These are phyloP conservation scores for Lasioglossum oenotherae DNA, from an alignment of 2,888 invertebrate genomes.

Conservation along the genomic window DNA sequence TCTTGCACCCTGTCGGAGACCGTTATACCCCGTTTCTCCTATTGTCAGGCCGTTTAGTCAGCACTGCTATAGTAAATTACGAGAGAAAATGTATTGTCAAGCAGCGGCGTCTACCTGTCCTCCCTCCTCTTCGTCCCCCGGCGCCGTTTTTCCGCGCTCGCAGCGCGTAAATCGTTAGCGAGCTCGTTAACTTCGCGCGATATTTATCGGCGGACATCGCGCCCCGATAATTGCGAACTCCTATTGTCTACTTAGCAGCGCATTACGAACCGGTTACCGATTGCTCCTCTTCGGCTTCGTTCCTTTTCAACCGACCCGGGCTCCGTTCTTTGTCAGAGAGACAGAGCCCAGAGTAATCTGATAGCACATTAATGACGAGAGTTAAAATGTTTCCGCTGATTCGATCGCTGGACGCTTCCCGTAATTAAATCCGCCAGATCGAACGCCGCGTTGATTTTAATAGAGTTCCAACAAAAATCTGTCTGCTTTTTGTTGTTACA, in stretches of 20 bases:
- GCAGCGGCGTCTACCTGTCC: conserved; percentile 17
- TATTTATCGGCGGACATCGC: conserved; percentile 50
- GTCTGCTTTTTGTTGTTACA: not conserved
- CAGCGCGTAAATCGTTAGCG: conserved; percentile 55
- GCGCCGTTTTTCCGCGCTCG: conserved; percentile 36
- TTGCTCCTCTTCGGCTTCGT: conserved; percentile 30
- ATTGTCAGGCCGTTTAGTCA: conserved; percentile 36
- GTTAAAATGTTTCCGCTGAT: not conserved
- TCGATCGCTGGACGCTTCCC: not conserved
- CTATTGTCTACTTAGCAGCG: conserved; percentile 43
- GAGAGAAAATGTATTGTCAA: conserved; percentile 51
- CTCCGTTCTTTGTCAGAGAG: not conserved
- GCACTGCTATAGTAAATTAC: conserved; percentile 51
- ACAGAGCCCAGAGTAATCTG: not conserved
- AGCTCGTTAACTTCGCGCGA: conserved; percentile 55
- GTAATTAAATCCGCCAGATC: not conserved
- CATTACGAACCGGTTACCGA: conserved; percentile 24
- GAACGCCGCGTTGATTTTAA: not conserved
- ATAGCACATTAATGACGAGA: not conserved
- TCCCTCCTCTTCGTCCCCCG: not conserved
- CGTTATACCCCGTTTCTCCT: conserved; percentile 17
- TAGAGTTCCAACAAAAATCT: not conserved
- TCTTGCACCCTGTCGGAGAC: not conserved
- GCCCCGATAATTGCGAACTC: conserved; percentile 39
- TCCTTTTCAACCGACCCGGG: conserved; percentile 21